These are phyloP conservation scores for Agrochola litura DNA, from an alignment of 2,888 invertebrate genomes.

Conservation along the genomic window DNA sequence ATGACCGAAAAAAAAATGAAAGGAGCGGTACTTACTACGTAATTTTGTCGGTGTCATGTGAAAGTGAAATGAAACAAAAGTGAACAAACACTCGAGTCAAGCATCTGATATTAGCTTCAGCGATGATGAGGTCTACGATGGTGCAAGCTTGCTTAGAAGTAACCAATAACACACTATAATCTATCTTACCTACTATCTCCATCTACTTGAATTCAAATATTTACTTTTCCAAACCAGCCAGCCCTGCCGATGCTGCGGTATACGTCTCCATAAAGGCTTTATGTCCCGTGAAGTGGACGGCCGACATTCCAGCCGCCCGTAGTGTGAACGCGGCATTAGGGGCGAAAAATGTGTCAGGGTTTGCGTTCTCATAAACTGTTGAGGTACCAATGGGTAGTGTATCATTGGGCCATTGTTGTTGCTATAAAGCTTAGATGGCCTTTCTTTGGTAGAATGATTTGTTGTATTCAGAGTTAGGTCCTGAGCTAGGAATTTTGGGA, in stretches of 20 bases:
- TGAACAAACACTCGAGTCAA: not conserved
- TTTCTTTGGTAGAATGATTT: constrained; percentile 37
- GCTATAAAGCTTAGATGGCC: constrained; percentile 44
- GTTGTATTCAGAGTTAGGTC: constrained; percentile 6
- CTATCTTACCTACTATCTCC: too few relatives aligned
- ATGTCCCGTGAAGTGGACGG: constrained; percentile 83
- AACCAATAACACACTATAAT: too few relatives aligned
- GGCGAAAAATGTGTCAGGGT: constrained; percentile 66
- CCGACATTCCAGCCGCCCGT: constrained; percentile 70
- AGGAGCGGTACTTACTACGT: not conserved
- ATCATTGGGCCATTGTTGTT: constrained; percentile 52
- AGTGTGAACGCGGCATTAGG: constrained; percentile 70
- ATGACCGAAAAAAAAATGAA: not conserved
- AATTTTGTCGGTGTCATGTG: too few relatives aligned
- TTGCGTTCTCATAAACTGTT: constrained; percentile 64
- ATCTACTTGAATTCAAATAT: not conserved
- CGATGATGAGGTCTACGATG: too few relatives aligned
- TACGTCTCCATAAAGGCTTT: constrained; percentile 85
- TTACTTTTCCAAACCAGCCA: constrained; percentile 39
- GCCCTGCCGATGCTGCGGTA: constrained; percentile 67
- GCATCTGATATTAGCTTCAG: not conserved
- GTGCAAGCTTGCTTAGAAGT: too few relatives aligned
- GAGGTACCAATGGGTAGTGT: constrained; percentile 45
- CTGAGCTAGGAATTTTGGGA: constrained; percentile 22
- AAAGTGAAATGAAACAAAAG: not conserved